A percentile compares a stretch with the other conserved stretches of the same genome.
Evolutionary conservation across 2,113 vertebrate species (phyloP).

Genomic region (Oncorhynchus masou): DNA sequence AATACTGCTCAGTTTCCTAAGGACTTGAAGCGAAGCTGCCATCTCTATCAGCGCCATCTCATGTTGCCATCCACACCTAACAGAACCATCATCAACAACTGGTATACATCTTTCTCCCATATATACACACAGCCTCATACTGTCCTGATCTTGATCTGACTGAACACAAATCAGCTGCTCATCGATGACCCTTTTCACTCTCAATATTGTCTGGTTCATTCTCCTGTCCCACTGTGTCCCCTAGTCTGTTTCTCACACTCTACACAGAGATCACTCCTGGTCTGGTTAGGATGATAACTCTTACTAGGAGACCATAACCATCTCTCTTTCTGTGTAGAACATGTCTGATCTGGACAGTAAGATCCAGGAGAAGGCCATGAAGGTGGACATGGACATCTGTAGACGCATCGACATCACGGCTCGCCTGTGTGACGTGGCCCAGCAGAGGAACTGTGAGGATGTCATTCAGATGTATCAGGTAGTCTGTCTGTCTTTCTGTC

Average conservation of each 20-base stretch:
- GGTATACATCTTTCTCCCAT: too few species aligned
- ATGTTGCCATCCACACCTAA: background rate
- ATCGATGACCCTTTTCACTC: too few species aligned
- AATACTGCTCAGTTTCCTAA: too few species aligned
- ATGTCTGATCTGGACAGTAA: slow-evolving; percentile 92
- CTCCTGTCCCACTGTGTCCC: background rate
- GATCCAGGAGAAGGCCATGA: slow-evolving; percentile 99
- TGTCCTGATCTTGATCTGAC: background rate
- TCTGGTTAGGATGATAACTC: too few species aligned
- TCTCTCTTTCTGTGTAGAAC: slow-evolving; percentile 73
- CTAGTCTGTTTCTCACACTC: background rate
- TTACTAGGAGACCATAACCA: background rate
- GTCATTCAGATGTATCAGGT: slow-evolving; percentile 97
- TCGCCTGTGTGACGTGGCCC: slow-evolving; percentile 92
- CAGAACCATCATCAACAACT: too few species aligned
- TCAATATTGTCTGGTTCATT: too few species aligned
- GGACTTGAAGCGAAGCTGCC: too few species aligned
- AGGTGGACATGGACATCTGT: slow-evolving; percentile 99
- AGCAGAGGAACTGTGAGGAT: slow-evolving; percentile 96
- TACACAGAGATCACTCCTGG: background rate
- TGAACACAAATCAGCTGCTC: too few species aligned
- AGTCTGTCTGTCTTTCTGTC: slow-evolving; percentile 6
- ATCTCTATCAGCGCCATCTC: too few species aligned
- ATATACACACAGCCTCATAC: background rate
- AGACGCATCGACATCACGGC: slow-evolving; percentile 96